Conservation (phyloP, 2,797 vertebrate species). For the Ctenopoma multispine region DNA sequence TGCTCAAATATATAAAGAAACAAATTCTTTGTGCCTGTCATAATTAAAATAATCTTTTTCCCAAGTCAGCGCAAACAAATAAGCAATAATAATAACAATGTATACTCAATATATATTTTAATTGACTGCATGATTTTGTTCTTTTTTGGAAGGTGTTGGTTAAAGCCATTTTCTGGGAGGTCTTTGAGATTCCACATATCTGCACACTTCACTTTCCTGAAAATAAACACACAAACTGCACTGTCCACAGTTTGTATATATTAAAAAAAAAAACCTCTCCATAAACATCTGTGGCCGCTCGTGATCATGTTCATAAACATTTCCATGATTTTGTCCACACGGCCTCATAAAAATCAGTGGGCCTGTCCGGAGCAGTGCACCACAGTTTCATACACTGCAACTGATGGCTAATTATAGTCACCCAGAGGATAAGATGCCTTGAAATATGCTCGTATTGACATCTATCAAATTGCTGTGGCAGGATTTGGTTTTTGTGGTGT, state of each 20-base stretch:
- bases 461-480: constrained; percentile 43
- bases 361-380: constrained; percentile 23
- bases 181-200: constrained; percentile 24
- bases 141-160: constrained; percentile 7
- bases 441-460: constrained; percentile 28
- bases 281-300: constrained; percentile 49
- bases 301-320: constrained; percentile 51
- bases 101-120: constrained; percentile 4
- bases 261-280: constrained; percentile 32
- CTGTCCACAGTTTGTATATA: constrained; percentile 33
- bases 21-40: background rate
- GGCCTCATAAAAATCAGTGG: constrained; percentile 1
- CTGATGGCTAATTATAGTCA: constrained; percentile 24
- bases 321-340: constrained; percentile 47
- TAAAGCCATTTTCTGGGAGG: constrained; percentile 31
- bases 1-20: background rate
- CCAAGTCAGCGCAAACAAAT: constrained; percentile 9
- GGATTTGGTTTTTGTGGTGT: constrained; percentile 49
- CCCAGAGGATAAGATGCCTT: constrained; percentile 18
- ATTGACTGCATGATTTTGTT: constrained; percentile 1
- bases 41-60: background rate
- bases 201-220: constrained; percentile 3
- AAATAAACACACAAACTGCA: constrained; percentile 34
- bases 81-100: background rate
- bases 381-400: constrained; percentile 16